Evolutionary conservation across 1,140 invertebrate species (phyloP).

Genomic region (Trachymyrmex septentrionalis): DNA sequence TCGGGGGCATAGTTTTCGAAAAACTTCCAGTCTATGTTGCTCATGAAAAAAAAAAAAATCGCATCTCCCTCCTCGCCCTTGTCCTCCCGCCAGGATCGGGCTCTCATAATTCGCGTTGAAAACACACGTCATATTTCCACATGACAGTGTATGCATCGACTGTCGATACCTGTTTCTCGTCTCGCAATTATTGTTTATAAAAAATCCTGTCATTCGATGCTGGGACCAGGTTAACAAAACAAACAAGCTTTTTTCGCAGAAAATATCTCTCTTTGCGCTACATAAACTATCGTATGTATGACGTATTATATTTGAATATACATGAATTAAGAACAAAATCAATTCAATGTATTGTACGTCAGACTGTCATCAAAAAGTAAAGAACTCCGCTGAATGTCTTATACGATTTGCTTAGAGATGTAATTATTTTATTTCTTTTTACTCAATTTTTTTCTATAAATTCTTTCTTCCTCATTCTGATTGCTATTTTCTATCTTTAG

Average conservation of each 20-base stretch:
- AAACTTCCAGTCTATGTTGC: slow-evolving; percentile 50
- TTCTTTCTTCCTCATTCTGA: too few relatives aligned
- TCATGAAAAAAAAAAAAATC: slow-evolving; percentile 48
- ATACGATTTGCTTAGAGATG: neutral
- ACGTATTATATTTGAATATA: neutral
- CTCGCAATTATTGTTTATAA: slow-evolving; percentile 55
- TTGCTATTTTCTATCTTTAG: too few relatives aligned
- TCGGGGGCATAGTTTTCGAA: slow-evolving; percentile 39
- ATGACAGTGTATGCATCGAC: slow-evolving; percentile 40
- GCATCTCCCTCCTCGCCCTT: neutral
- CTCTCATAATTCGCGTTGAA: slow-evolving; percentile 53
- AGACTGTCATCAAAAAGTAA: neutral
- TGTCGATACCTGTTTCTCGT: slow-evolving; percentile 46
- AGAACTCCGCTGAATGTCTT: neutral
- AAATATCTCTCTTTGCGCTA: slow-evolving; percentile 22
- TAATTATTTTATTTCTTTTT: neutral
- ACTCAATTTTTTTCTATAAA: neutral
- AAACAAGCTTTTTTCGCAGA: slow-evolving; percentile 28
- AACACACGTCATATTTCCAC: slow-evolving; percentile 51
- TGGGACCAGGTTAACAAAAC: slow-evolving; percentile 32
- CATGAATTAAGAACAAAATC: neutral
- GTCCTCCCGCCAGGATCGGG: neutral
- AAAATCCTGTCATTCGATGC: slow-evolving; percentile 38
- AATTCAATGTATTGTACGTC: too few relatives aligned
- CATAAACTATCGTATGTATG: neutral